Conservation (phyloP, 2,113 vertebrate species). For the Ia io region DNA sequence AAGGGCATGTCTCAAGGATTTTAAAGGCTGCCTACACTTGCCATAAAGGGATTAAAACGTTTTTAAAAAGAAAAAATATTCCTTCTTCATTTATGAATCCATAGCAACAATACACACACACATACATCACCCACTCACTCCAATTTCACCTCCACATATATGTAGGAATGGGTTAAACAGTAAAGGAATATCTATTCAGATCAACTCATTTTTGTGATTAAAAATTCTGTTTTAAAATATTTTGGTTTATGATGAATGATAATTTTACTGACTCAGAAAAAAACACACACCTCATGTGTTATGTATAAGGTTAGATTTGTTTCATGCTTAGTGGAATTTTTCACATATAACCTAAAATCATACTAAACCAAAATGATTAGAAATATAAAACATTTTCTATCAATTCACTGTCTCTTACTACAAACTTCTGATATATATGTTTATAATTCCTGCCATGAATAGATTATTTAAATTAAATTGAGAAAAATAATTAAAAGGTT, state of each 20-base stretch:
- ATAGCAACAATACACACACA: background rate
- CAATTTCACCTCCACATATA: background rate
- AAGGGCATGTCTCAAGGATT: background rate
- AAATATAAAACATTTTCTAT: background rate
- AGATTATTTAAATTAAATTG: background rate
- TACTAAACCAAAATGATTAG: background rate
- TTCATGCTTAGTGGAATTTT: background rate
- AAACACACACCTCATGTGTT: background rate
- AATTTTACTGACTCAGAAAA: background rate
- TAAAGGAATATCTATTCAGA: background rate
- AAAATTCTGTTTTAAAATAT: background rate
- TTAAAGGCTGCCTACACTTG: accelerated
- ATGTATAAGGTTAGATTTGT: background rate
- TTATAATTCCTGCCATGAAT: background rate
- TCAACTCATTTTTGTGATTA: background rate
- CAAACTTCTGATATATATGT: background rate
- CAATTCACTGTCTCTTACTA: background rate
- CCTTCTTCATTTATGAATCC: background rate
- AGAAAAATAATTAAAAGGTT: background rate
- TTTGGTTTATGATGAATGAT: background rate
- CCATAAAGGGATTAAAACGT: background rate
- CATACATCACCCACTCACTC: accelerated
- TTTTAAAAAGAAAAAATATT: background rate
- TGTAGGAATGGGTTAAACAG: background rate
- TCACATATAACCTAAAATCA: background rate